Percentiles rank a stretch among this genome's conserved stretches.
phyloP scores from a whole-genome alignment of 1,140 invertebrate genomes.

The Formica selysi region DNA sequence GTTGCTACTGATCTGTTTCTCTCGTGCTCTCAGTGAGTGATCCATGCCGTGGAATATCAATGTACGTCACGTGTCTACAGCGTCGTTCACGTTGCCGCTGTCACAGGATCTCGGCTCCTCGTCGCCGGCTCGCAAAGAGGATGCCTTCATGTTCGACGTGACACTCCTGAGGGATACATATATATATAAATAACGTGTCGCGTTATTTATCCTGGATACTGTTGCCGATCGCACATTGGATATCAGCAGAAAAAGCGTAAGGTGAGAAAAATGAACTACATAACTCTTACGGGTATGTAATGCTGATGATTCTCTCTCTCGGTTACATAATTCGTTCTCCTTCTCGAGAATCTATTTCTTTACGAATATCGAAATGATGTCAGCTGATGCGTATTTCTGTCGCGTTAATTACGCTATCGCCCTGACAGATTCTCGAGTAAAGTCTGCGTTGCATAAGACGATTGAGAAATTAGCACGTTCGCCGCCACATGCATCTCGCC shows the following conservation, averaged over 20 bases:
- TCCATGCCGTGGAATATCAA: conserved; percentile 71
- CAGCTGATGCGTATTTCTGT: background rate
- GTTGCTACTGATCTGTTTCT: conserved; percentile 64
- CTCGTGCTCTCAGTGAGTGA: conserved; percentile 63
- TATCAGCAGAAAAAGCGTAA: conserved; percentile 62
- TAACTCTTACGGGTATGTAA: background rate
- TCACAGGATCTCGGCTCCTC: conserved; percentile 70
- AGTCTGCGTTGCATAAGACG: background rate
- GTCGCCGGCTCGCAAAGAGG: conserved; percentile 72
- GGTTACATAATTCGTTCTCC: background rate
- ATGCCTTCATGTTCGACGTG: conserved; percentile 77
- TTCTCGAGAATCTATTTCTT: background rate
- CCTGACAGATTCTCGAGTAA: background rate
- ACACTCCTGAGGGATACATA: conserved; percentile 76
- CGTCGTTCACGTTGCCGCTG: conserved; percentile 71
- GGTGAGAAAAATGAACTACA: conserved; percentile 49
- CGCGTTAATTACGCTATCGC: background rate
- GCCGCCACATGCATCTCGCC: background rate
- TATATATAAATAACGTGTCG: background rate
- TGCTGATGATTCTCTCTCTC: background rate
- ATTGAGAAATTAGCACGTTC: conserved; percentile 28
- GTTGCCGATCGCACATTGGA: conserved; percentile 39
- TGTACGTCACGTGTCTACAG: conserved; percentile 77
- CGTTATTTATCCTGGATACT: conserved; percentile 60
- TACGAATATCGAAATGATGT: background rate